Evolutionary conservation across 2,888 invertebrate genomes (phyloP).

Genomic region (Drosophila pseudotalamancana): DNA sequence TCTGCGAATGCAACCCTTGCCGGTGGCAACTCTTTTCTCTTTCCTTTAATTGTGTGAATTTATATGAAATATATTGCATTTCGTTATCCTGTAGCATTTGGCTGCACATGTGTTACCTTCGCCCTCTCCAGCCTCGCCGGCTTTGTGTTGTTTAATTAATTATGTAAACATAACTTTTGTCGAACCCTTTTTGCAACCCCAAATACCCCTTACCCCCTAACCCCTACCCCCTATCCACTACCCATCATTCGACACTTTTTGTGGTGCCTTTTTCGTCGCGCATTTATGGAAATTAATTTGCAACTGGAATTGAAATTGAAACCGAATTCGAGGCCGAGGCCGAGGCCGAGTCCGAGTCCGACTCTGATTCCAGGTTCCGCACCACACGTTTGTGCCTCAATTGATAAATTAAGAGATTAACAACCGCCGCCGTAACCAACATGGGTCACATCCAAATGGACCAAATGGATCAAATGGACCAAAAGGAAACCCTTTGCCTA

Average conservation of each 20-base stretch:
- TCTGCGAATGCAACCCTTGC: constrained; percentile 48
- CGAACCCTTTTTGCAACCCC: constrained; percentile 61
- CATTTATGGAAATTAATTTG: constrained; percentile 82
- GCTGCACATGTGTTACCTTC: constrained; percentile 47
- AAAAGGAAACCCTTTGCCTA: constrained; percentile 48
- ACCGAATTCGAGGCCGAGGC: constrained; percentile 26
- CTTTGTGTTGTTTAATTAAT: constrained; percentile 81
- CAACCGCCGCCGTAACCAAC: constrained; percentile 62
- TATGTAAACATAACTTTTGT: constrained; percentile 77
- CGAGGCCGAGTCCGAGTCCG: constrained; percentile 11
- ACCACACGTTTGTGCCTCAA: constrained; percentile 41
- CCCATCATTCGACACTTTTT: constrained; percentile 37
- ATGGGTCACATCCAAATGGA: constrained; percentile 38
- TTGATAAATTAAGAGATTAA: constrained; percentile 82
- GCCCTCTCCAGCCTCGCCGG: constrained; percentile 29
- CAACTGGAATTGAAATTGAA: constrained; percentile 72
- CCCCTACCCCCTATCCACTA: not conserved
- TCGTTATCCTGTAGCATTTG: constrained; percentile 9
- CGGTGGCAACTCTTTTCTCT: constrained; percentile 1
- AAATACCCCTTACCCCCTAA: not conserved
- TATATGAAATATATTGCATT: constrained; percentile 53
- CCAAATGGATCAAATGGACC: constrained; percentile 28
- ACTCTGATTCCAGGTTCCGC: no score
- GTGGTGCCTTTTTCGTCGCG: constrained; percentile 59
- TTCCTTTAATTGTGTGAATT: constrained; percentile 38